Conservation (phyloP, 2,888 invertebrate genomes). For the Eristalis pertinax region DNA sequence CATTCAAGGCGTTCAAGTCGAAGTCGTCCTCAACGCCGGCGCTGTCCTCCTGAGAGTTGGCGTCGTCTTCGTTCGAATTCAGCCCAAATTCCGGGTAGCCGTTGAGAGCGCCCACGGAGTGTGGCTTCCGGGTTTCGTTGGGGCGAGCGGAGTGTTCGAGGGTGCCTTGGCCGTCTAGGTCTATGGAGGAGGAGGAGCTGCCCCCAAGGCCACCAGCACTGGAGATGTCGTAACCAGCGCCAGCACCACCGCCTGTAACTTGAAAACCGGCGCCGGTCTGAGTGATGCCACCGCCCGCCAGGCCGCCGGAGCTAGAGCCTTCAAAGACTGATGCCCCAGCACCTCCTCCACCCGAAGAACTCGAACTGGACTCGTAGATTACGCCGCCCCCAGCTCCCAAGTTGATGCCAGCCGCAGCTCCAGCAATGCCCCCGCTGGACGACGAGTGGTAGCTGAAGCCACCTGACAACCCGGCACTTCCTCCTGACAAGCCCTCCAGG, state of each 20-base stretch:
- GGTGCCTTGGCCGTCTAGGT: background rate
- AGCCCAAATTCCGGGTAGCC: constrained; percentile 22
- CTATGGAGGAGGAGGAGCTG: background rate
- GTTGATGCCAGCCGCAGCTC: background rate
- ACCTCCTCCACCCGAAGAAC: background rate
- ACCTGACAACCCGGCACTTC: background rate
- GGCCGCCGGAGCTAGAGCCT: background rate
- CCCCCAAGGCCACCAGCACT: background rate
- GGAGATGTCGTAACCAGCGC: background rate
- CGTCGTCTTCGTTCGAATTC: background rate
- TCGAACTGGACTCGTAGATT: background rate
- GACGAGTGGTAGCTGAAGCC: constrained; percentile 3
- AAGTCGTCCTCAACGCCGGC: constrained; percentile 24
- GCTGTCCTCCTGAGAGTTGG: constrained; percentile 44
- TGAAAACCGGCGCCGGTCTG: background rate
- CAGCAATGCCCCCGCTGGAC: constrained; percentile 3
- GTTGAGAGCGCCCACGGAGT: constrained; percentile 45
- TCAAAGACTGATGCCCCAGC: background rate
- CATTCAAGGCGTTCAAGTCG: constrained; percentile 49
- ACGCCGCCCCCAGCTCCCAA: background rate
- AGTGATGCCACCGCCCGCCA: background rate
- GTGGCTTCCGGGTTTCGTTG: constrained; percentile 24
- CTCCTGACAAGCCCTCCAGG: background rate
- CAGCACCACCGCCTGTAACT: background rate
- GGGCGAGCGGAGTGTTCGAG: constrained; percentile 10